A percentile compares a stretch with the other conserved stretches of the same genome.
Evolutionary conservation across 2,888 invertebrate genomes (phyloP).

Genomic region (Antheraea yamamai): DNA sequence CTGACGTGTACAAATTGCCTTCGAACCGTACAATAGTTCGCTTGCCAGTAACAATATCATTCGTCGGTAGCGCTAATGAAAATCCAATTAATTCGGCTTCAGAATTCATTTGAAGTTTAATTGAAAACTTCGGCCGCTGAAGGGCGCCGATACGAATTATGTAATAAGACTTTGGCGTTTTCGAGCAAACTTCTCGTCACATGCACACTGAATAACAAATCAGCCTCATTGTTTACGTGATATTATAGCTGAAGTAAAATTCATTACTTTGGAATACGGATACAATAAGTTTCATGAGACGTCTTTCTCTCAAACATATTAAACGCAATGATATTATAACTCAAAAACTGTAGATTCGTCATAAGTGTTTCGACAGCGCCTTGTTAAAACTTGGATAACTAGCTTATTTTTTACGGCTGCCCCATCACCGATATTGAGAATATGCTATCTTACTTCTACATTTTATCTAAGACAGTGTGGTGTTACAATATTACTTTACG

Average conservation of each 20-base stretch:
- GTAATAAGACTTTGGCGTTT: constrained; percentile 65
- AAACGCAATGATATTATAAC: neutral
- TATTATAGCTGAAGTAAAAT: neutral
- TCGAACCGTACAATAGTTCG: constrained; percentile 65
- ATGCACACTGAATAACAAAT: constrained; percentile 72
- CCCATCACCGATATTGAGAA: too few relatives aligned
- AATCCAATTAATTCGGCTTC: constrained; percentile 79
- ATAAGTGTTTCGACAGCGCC: too few relatives aligned
- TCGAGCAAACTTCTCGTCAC: constrained; percentile 71
- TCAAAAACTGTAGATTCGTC: too few relatives aligned
- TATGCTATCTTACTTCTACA: too few relatives aligned
- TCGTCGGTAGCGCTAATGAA: constrained; percentile 79
- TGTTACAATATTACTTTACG: too few relatives aligned
- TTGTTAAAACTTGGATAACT: too few relatives aligned
- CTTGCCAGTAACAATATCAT: constrained; percentile 76
- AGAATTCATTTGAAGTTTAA: constrained; percentile 81
- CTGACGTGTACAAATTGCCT: constrained; percentile 75
- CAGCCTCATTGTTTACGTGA: constrained; percentile 35
- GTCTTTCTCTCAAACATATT: neutral
- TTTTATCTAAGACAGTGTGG: too few relatives aligned
- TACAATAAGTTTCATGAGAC: neutral
- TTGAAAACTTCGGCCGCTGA: constrained; percentile 73
- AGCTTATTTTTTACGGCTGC: too few relatives aligned
- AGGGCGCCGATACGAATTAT: constrained; percentile 68
- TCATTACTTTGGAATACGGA: neutral